These are phyloP conservation scores for Gavialis gangeticus DNA, from an alignment of 2,113 vertebrate species.

Conservation along the genomic window DNA sequence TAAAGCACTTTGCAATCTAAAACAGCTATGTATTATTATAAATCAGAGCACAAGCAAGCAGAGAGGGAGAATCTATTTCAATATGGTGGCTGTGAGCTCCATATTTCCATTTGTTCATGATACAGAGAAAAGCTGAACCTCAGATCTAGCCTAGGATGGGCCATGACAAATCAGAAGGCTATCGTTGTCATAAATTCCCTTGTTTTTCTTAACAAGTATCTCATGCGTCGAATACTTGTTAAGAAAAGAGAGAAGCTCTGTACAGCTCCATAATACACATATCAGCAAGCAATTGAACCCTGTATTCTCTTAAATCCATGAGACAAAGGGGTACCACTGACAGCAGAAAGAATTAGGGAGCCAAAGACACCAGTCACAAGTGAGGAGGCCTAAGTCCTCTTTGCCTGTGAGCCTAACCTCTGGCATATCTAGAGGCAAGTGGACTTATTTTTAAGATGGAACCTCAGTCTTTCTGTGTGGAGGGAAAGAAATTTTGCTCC, in stretches of 20 bases:
- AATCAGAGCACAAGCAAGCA: not conserved
- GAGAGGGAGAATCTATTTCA: not conserved
- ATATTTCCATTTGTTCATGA: not conserved
- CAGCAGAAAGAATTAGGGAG: rapidly evolving
- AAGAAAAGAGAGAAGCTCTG: too few relatives aligned
- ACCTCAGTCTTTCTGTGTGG: rapidly evolving
- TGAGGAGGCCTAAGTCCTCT: not conserved
- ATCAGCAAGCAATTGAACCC: rapidly evolving
- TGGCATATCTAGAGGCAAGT: not conserved
- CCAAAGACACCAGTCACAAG: rapidly evolving
- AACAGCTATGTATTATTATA: not conserved
- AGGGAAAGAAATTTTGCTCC: too few relatives aligned
- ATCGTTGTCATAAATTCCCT: rapidly evolving
- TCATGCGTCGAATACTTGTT: not conserved
- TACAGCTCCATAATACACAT: too few relatives aligned
- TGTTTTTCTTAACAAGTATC: rapidly evolving
- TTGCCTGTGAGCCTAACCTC: rapidly evolving
- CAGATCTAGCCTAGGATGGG: not conserved
- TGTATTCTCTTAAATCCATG: rapidly evolving
- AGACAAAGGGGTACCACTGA: rapidly evolving
- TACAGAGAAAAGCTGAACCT: not conserved
- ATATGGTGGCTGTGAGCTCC: not conserved
- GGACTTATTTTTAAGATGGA: not conserved
- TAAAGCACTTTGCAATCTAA: not conserved
- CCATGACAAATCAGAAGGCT: not conserved